Percentiles rank a stretch among this genome's conserved stretches.
Evolutionary conservation across 2,113 vertebrate species (phyloP).

Genomic region (Gyps fulvus): DNA sequence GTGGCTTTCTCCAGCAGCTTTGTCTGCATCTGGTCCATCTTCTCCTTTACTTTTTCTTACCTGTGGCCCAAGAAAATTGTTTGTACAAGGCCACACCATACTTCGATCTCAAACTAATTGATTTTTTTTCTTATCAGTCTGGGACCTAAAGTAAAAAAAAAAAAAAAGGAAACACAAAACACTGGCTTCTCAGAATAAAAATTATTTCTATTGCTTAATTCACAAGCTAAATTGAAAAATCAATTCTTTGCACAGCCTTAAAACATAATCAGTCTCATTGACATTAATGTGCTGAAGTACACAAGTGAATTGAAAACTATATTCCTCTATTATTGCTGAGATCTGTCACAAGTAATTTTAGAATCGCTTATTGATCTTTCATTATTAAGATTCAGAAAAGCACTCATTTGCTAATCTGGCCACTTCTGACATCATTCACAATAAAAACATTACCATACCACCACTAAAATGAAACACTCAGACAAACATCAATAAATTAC

Average conservation of each 20-base stretch:
- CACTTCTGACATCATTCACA: neutral
- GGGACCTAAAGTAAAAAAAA: neutral
- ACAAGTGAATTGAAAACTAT: neutral
- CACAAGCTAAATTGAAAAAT: conserved; percentile 13
- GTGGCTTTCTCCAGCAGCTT: neutral
- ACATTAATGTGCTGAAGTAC: neutral
- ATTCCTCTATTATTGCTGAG: neutral
- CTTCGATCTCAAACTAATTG: neutral
- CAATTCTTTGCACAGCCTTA: neutral
- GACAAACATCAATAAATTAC: neutral
- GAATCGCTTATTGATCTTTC: neutral
- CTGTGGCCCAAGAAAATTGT: neutral
- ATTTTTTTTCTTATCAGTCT: neutral
- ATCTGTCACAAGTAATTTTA: conserved; percentile 16
- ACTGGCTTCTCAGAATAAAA: neutral
- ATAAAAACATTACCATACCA: neutral
- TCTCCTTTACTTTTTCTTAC: neutral
- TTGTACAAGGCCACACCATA: neutral
- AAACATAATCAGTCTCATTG: neutral
- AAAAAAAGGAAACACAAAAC: neutral
- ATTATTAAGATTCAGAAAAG: conserved; percentile 14
- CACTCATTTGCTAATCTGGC: neutral
- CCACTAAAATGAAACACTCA: neutral
- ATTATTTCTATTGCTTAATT: neutral
- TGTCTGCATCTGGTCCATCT: neutral